A percentile compares a stretch with the other conserved stretches of the same genome.
phyloP scores from a whole-genome alignment of 30 jellyfish, hydroid and myxozoan genomes.

The Aurelia aurita complex sp. Pacific region DNA sequence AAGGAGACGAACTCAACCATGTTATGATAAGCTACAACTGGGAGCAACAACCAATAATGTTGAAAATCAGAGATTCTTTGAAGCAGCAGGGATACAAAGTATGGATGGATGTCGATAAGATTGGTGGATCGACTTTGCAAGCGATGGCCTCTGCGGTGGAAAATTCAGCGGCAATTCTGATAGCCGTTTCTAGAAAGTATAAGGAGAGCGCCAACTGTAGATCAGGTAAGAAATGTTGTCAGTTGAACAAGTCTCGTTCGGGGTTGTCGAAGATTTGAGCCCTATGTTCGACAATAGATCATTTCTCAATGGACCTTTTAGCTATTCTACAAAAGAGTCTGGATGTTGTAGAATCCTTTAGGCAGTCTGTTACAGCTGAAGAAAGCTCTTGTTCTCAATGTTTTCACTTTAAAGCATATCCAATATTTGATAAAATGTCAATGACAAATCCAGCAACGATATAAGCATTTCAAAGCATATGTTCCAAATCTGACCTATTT shows the following conservation, averaged over 20 bases:
- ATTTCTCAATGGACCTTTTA: too few species aligned
- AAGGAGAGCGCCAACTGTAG: conserved; percentile 83
- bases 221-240: conserved; percentile 64
- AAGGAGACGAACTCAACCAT: conserved; percentile 19
- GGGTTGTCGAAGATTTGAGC: background rate
- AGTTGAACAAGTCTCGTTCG: background rate
- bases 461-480: too few species aligned
- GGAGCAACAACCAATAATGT: conserved; percentile 74
- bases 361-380: too few species aligned
- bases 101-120: conserved; percentile 93
- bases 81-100: conserved; percentile 69
- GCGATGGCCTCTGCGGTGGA: conserved; percentile 96
- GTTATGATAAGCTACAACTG: conserved; percentile 87
- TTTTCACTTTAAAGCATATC: too few species aligned
- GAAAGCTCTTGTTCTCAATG: too few species aligned
- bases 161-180: conserved; percentile 68
- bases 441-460: too few species aligned
- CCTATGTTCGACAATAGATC: too few species aligned
- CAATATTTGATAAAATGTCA: too few species aligned
- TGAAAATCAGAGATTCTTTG: conserved; percentile 65
- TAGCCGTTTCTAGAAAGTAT: conserved; percentile 74
- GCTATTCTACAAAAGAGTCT: too few species aligned
- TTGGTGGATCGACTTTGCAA: conserved; percentile 88
- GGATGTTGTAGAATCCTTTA: too few species aligned
- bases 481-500: too few species aligned